A percentile compares a stretch with the other conserved stretches of the same genome.
phyloP scores from a whole-genome alignment of 2,113 vertebrate genomes.

The Corythornis cristatus region DNA sequence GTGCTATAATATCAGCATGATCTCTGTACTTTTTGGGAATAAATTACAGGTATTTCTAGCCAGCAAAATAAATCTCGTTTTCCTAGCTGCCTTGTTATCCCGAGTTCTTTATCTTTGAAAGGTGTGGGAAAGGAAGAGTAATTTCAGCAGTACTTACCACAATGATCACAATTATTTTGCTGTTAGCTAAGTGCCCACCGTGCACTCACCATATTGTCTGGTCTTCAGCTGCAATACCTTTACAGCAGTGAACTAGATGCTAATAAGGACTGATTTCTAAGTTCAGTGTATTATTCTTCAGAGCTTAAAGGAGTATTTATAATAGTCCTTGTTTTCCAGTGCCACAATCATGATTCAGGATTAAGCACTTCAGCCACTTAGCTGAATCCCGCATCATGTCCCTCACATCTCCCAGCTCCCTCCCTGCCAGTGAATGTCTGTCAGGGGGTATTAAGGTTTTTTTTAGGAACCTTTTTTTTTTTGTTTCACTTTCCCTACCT shows the following conservation, averaged over 20 bases:
- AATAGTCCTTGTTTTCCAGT: not conserved
- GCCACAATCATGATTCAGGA: not conserved
- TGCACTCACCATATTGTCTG: not conserved
- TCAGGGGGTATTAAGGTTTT: no score
- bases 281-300: not conserved
- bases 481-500: no score
- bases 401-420: not conserved
- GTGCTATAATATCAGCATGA: not conserved
- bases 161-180: not conserved
- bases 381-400: not conserved
- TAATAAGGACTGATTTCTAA: not conserved
- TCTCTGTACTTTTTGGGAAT: not conserved
- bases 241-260: not conserved
- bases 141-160: not conserved
- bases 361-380: not conserved
- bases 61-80: conserved; percentile 1
- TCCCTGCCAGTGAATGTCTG: not conserved
- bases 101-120: not conserved
- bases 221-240: not conserved
- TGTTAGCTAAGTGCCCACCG: not conserved
- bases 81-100: not conserved
- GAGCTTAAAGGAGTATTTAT: not conserved
- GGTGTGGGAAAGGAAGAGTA: not conserved
- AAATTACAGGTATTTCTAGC: conserved; percentile 29
- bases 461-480: no score